A percentile compares a stretch with the other conserved stretches of the same genome.
phyloP scores from a whole-genome alignment of 2,888 invertebrate species.

The Dasypogon diadema region DNA sequence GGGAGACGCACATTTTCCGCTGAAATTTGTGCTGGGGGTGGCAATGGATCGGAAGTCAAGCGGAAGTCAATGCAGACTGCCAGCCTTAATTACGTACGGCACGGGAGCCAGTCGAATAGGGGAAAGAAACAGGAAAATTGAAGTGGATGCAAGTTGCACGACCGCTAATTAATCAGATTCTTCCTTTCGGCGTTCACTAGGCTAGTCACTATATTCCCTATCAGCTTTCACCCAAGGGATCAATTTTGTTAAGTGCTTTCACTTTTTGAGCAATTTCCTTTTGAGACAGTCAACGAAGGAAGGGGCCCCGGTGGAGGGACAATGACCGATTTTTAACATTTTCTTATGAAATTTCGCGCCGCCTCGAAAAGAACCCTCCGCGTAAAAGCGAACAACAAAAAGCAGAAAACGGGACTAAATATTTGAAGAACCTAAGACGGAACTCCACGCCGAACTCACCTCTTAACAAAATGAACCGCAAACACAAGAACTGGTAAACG shows the following conservation, averaged over 20 bases:
- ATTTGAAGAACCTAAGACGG: conserved; percentile 19
- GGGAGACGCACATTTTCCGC: not conserved
- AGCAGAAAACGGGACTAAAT: not conserved
- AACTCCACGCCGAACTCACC: not conserved
- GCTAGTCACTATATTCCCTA: not conserved
- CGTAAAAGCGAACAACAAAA: not conserved
- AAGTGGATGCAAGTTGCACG: conserved; percentile 24
- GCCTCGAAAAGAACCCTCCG: not conserved
- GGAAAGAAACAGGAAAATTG: conserved; percentile 1
- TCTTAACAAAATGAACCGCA: not conserved
- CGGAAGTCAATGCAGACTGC: not conserved
- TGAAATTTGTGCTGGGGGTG: not conserved
- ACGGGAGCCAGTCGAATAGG: not conserved
- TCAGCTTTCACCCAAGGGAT: conserved; percentile 33
- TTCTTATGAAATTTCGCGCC: too few relatives aligned
- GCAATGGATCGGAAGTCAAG: conserved; percentile 5
- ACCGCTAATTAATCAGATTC: conserved; percentile 19
- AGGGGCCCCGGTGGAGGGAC: too few relatives aligned
- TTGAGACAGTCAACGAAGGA: not conserved
- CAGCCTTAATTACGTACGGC: not conserved
- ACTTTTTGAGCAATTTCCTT: conserved; percentile 11
- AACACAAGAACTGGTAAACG: not conserved
- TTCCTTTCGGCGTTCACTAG: not conserved
- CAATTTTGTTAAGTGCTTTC: conserved; percentile 25
- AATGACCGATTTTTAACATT: too few relatives aligned